phyloP scores from a whole-genome alignment of 2,888 invertebrate genomes.

The Tipula lateralis region DNA sequence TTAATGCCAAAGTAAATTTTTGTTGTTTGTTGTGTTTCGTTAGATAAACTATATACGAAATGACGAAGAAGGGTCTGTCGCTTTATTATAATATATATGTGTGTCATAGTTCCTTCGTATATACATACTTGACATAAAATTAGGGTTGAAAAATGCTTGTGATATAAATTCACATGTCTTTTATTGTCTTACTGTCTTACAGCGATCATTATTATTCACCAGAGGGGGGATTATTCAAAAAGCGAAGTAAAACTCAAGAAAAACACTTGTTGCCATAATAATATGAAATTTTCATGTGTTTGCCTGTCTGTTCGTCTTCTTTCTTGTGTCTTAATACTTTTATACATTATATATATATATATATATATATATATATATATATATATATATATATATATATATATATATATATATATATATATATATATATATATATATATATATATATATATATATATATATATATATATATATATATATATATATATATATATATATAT shows the following conservation, averaged over 20 bases:
- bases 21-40: not conserved
- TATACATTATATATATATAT: not conserved
- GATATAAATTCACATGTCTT: not conserved
- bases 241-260: not conserved
- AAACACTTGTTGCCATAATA: conserved; percentile 24
- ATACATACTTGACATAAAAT: not conserved
- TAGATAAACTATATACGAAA: not conserved
- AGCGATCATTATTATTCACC: not conserved
- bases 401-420: no score
- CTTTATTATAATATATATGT: not conserved
- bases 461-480: no score
- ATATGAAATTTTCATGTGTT: conserved; percentile 19
- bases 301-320: not conserved
- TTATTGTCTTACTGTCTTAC: conserved; percentile 24
- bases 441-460: no score
- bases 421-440: no score
- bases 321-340: not conserved
- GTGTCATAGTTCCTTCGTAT: not conserved
- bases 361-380: no score
- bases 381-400: no score
- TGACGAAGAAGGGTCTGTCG: not conserved
- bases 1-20: not conserved
- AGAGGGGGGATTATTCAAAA: not conserved
- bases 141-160: not conserved
- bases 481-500: no score